Evolutionary conservation across 2,888 invertebrate genomes (phyloP).

Genomic region (Diaprepes abbreviatus): DNA sequence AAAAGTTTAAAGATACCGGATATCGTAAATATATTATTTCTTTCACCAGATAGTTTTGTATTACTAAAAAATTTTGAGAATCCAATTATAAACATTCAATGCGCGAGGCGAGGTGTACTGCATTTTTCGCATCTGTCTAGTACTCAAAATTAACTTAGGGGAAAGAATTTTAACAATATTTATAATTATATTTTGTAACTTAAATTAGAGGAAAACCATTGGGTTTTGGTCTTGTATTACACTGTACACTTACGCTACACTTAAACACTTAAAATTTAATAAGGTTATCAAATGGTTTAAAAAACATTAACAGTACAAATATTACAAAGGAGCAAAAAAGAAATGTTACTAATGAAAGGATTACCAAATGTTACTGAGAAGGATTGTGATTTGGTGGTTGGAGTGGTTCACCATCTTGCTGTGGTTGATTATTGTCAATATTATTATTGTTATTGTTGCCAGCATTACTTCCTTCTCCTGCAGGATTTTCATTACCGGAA

Average conservation of each 20-base stretch:
- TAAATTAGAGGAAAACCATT: background rate
- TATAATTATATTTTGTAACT: no score
- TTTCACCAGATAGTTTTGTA: background rate
- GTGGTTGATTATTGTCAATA: constrained; percentile 18
- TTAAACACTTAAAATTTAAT: constrained; percentile 12
- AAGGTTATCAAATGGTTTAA: constrained; percentile 37
- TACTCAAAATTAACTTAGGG: background rate
- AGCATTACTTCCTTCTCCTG: constrained; percentile 35
- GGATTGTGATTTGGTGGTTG: constrained; percentile 2
- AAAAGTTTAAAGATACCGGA: no score
- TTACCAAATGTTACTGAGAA: constrained; percentile 41
- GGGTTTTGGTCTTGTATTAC: background rate
- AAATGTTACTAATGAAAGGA: constrained; percentile 33
- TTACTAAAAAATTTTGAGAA: no score
- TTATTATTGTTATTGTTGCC: constrained; percentile 26
- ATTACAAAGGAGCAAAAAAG: constrained; percentile 37
- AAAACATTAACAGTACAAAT: constrained; percentile 36
- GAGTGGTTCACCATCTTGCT: constrained; percentile 3
- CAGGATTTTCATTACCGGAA: constrained; percentile 1
- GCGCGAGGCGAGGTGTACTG: no score
- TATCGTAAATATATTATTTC: no score
- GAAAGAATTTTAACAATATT: background rate
- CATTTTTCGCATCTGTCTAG: no score
- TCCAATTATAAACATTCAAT: no score
- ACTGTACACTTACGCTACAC: background rate